Evolutionary conservation across 2,888 invertebrate genomes (phyloP).

Genomic region (Parnassius mnemosyne): DNA sequence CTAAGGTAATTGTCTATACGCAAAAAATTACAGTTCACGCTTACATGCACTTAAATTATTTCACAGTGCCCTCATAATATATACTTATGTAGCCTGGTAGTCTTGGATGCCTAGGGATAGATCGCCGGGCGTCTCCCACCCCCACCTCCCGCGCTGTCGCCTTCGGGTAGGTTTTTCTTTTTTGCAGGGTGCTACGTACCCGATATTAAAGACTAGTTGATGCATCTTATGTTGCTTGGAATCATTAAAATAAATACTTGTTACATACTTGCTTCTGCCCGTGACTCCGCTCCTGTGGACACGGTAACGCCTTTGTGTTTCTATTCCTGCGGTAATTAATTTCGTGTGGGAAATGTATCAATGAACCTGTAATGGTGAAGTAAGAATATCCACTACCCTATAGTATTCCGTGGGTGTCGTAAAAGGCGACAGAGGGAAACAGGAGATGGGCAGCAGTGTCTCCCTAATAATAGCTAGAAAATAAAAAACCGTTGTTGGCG

Average conservation of each 20-base stretch:
- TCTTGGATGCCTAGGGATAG: conserved; percentile 37
- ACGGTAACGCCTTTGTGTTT: no score
- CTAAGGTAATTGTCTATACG: background rate
- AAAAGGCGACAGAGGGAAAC: no score
- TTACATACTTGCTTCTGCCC: background rate
- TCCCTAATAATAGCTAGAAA: no score
- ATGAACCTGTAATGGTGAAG: no score
- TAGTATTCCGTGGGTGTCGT: no score
- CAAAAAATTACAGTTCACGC: conserved; percentile 1
- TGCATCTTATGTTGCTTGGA: conserved; percentile 27
- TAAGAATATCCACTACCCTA: no score
- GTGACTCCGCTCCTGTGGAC: no score
- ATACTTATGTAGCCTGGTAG: conserved; percentile 20
- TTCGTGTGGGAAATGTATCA: no score
- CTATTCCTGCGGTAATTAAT: no score
- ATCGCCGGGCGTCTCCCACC: conserved; percentile 32
- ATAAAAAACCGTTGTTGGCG: no score
- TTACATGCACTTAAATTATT: conserved; percentile 18
- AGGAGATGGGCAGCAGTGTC: no score
- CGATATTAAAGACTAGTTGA: conserved; percentile 61
- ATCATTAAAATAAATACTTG: background rate
- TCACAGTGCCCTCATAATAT: conserved; percentile 16
- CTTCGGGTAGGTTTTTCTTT: conserved; percentile 66
- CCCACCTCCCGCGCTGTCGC: conserved; percentile 48
- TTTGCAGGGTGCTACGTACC: conserved; percentile 52